Conservation (phyloP, 2,113 vertebrate species). For the Pelusios castaneus region DNA sequence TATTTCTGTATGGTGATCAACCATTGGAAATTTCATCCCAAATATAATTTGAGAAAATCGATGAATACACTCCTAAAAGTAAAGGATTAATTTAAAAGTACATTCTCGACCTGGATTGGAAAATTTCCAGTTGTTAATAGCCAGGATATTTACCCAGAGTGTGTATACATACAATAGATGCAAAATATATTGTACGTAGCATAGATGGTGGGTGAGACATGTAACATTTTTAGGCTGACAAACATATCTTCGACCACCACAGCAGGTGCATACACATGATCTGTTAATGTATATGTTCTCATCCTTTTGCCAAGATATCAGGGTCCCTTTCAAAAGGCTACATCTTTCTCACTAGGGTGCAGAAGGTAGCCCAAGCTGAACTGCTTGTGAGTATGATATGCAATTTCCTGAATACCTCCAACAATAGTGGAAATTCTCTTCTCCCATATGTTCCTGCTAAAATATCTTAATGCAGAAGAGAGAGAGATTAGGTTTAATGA, state of each 20-base stretch:
- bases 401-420: not conserved
- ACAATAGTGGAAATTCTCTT: not conserved
- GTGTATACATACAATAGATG: not conserved
- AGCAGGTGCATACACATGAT: not conserved
- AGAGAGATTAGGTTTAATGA: not conserved
- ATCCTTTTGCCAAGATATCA: not conserved
- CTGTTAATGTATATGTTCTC: not conserved
- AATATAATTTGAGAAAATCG: not conserved
- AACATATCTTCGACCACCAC: not conserved
- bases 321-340: not conserved
- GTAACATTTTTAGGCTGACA: not conserved
- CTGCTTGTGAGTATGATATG: not conserved
- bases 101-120: not conserved
- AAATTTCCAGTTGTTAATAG: not conserved
- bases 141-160: not conserved
- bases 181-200: not conserved
- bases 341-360: not conserved
- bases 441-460: not conserved
- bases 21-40: not conserved
- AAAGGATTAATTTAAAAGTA: not conserved
- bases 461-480: not conserved
- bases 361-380: not conserved
- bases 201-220: not conserved
- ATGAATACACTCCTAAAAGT: not conserved
- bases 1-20: not conserved